Conservation (phyloP, 2,888 invertebrate species). For the Polyommatus icarus region DNA sequence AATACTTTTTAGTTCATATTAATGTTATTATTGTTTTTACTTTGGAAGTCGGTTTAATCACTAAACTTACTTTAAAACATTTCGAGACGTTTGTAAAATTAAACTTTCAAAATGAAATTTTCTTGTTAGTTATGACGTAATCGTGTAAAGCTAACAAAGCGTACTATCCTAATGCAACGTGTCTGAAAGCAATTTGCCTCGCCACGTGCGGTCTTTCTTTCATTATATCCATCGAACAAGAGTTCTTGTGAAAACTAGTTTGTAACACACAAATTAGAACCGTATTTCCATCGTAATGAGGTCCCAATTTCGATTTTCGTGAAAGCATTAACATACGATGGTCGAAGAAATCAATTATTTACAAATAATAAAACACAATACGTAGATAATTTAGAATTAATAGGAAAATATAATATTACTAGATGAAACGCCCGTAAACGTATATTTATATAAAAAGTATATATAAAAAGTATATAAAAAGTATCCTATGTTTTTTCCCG, state of each 20-base stretch:
- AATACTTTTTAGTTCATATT: too few relatives aligned
- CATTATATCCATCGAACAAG: constrained; percentile 58
- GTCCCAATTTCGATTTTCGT: not conserved
- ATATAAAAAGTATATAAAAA: too few relatives aligned
- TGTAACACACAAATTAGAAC: constrained; percentile 30
- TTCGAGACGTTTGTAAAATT: not conserved
- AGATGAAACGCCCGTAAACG: too few relatives aligned
- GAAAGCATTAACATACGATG: constrained; percentile 14
- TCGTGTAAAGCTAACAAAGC: constrained; percentile 41
- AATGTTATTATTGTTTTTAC: too few relatives aligned
- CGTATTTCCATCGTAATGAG: not conserved
- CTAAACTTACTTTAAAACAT: too few relatives aligned
- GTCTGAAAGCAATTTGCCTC: constrained; percentile 77
- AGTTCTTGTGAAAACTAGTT: constrained; percentile 36
- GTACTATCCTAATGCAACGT: constrained; percentile 64
- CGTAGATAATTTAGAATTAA: too few relatives aligned
- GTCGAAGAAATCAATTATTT: constrained; percentile 38
- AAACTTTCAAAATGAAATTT: constrained; percentile 30
- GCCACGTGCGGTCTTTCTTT: constrained; percentile 70
- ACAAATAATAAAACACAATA: too few relatives aligned
- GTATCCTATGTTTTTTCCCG: too few relatives aligned
- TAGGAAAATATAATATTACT: too few relatives aligned
- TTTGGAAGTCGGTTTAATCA: too few relatives aligned
- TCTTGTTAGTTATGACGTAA: constrained; percentile 39
- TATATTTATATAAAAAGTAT: too few relatives aligned